phyloP scores from a whole-genome alignment of 2,797 vertebrate genomes.

The Hemitrygon akajei region DNA sequence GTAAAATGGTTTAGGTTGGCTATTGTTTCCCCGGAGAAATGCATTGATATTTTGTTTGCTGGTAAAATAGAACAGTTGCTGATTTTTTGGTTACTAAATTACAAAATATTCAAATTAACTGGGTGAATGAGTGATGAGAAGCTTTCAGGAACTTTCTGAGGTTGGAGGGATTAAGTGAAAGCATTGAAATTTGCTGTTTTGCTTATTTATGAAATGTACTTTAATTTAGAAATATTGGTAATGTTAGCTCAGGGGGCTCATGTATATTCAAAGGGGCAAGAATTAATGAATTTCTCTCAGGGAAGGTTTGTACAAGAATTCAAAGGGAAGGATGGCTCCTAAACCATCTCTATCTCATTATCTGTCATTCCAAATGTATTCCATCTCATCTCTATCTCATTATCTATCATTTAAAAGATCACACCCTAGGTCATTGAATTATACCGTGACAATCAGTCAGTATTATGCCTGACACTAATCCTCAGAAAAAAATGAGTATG shows the following conservation, averaged over 20 bases:
- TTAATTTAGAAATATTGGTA: not conserved
- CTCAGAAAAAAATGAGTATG: not conserved
- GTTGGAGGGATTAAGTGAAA: not conserved
- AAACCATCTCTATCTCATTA: not conserved
- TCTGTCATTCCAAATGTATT: conserved; percentile 4
- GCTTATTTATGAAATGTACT: not conserved
- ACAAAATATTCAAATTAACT: not conserved
- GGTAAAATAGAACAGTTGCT: not conserved
- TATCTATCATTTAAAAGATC: not conserved
- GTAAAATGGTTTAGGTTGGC: too few species aligned
- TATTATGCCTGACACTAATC: not conserved
- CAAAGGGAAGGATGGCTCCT: not conserved
- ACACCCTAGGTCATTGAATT: not conserved
- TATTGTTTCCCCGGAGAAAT: not conserved
- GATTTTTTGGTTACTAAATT: not conserved
- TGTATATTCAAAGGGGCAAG: not conserved
- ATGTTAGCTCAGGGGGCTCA: not conserved
- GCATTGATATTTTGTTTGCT: not conserved
- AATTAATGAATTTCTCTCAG: not conserved
- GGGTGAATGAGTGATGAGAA: not conserved
- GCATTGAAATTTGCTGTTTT: not conserved
- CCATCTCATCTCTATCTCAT: not conserved
- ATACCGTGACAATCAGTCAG: not conserved
- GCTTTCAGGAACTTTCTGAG: not conserved
- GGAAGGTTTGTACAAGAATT: not conserved